phyloP scores from a whole-genome alignment of 2,113 vertebrate species.

The Crotalus viridis region DNA sequence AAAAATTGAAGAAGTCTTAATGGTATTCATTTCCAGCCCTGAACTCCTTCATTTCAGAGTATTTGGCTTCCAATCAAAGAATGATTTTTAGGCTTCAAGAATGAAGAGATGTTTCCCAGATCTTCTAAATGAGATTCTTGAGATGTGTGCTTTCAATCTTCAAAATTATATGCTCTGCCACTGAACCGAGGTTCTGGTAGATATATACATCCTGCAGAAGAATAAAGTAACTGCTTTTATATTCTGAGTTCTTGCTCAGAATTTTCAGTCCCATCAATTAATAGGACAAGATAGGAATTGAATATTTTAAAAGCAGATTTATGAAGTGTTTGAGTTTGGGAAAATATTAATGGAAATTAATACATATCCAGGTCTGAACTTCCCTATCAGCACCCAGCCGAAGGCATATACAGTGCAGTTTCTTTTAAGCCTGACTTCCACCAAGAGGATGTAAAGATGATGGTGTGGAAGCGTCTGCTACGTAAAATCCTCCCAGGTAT shows the following conservation, averaged over 20 bases:
- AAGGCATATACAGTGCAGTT: constrained; percentile 72
- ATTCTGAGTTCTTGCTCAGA: neutral
- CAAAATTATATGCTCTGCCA: neutral
- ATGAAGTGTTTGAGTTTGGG: too few relatives aligned
- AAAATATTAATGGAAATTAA: neutral
- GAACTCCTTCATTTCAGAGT: neutral
- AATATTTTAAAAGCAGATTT: neutral
- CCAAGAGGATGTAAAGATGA: constrained; percentile 81
- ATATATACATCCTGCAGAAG: neutral
- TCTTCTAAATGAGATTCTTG: neutral
- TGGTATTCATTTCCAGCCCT: neutral
- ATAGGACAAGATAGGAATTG: neutral
- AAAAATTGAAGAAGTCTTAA: neutral
- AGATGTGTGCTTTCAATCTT: neutral
- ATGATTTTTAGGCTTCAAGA: neutral
- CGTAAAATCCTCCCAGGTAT: constrained; percentile 79
- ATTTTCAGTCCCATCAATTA: neutral
- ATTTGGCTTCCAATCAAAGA: neutral
- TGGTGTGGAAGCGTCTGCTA: constrained; percentile 82
- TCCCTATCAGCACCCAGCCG: constrained; percentile 61
- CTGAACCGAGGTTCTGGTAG: too few relatives aligned
- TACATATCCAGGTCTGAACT: constrained; percentile 61
- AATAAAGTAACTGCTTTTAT: neutral
- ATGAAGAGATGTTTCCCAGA: neutral
- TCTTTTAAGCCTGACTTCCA: constrained; percentile 82